These are phyloP conservation scores for Patagioenas fasciata DNA, from an alignment of 2,113 vertebrate species.

Conservation along the genomic window DNA sequence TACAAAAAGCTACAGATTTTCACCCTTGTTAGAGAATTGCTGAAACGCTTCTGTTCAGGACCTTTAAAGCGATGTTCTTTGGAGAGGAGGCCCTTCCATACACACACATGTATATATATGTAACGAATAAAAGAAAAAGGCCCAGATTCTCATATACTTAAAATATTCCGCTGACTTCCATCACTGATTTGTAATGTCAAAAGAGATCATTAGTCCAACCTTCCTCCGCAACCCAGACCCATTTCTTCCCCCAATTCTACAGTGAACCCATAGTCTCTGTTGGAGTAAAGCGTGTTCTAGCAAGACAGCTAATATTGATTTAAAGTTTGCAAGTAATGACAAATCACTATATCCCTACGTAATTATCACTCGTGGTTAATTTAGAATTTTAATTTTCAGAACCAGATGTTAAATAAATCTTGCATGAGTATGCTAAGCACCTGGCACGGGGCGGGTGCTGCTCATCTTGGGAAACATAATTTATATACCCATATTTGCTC, in stretches of 20 bases:
- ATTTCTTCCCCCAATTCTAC: neutral
- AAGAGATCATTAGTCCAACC: neutral
- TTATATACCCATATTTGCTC: neutral
- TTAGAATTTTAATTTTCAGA: conserved; percentile 27
- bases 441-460: neutral
- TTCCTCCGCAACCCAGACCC: neutral
- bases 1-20: neutral
- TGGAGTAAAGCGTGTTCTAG: neutral
- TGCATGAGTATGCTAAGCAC: rapidly evolving
- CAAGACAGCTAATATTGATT: neutral
- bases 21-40: neutral
- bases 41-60: neutral
- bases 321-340: neutral
- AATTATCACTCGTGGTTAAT: conserved; percentile 27
- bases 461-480: neutral
- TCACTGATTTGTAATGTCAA: neutral
- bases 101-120: rapidly evolving
- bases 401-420: conserved; percentile 20
- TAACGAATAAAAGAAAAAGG: neutral
- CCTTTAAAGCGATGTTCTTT: rapidly evolving
- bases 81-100: neutral
- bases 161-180: neutral
- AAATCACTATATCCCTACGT: neutral
- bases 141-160: neutral
- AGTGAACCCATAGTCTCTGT: neutral